A percentile compares a stretch with the other conserved stretches of the same genome.
Conservation (phyloP, 1,140 invertebrate species). For the Geopemphigus sp. region DNA sequence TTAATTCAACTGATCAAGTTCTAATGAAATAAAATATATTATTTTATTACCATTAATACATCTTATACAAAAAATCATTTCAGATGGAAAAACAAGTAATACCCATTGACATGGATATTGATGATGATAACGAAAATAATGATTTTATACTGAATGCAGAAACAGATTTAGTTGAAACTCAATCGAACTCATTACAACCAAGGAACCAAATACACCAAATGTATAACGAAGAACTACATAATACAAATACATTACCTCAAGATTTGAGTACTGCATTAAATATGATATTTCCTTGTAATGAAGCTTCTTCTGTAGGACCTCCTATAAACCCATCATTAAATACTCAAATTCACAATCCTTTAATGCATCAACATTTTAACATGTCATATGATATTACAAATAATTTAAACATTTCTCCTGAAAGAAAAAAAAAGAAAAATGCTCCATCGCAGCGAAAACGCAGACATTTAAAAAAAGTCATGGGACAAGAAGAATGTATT, state of each 20-base stretch:
- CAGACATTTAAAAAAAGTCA: slow-evolving; percentile 50
- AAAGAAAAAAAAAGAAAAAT: slow-evolving; percentile 52
- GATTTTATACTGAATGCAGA: slow-evolving; percentile 32
- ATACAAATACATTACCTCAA: slow-evolving; percentile 57
- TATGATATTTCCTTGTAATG: slow-evolving; percentile 64
- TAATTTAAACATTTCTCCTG: not conserved
- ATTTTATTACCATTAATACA: not conserved
- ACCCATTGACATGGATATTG: slow-evolving; percentile 59
- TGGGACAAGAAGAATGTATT: slow-evolving; percentile 41
- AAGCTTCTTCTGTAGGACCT: slow-evolving; percentile 15
- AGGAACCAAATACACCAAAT: slow-evolving; percentile 31
- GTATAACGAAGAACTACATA: slow-evolving; percentile 46
- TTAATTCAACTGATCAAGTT: not conserved
- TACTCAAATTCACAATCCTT: slow-evolving; percentile 25
- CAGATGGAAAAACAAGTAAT: slow-evolving; percentile 42
- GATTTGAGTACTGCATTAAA: slow-evolving; percentile 70
- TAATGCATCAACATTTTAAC: slow-evolving; percentile 15
- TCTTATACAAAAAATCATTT: not conserved
- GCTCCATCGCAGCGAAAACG: slow-evolving; percentile 53
- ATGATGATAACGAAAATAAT: slow-evolving; percentile 55
- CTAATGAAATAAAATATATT: not conserved
- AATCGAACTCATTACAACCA: not conserved
- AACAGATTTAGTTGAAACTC: slow-evolving; percentile 3
- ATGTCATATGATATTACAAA: not conserved
- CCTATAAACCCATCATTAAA: not conserved